Conservation (phyloP, 2,888 invertebrate species). For the Stegophylla sp. region DNA sequence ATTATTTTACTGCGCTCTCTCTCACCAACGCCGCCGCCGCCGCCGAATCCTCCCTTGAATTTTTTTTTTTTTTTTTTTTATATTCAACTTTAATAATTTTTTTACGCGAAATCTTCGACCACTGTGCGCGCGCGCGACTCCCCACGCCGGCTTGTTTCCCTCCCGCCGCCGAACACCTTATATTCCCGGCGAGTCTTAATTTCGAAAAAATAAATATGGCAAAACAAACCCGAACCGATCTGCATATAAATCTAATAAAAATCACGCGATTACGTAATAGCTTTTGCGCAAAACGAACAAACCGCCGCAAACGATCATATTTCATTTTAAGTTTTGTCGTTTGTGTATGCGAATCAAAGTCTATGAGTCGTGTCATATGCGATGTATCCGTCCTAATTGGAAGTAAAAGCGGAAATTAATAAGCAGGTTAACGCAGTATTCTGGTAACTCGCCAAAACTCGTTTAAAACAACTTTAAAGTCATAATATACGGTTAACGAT, state of each 20-base stretch:
- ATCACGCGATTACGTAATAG: background rate
- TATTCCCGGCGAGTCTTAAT: background rate
- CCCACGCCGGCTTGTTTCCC: background rate
- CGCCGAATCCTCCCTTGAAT: slow-evolving; percentile 20
- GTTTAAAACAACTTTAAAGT: slow-evolving; percentile 3
- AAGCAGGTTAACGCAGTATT: background rate
- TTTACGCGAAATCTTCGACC: slow-evolving; percentile 9
- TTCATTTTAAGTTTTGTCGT: background rate
- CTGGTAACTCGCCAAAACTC: background rate
- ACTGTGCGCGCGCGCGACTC: no score
- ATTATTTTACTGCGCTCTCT: slow-evolving; percentile 38
- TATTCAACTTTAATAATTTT: slow-evolving; percentile 49
- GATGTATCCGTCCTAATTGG: background rate
- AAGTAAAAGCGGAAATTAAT: slow-evolving; percentile 7
- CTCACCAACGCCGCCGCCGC: background rate
- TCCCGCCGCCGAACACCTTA: background rate
- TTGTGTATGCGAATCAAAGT: background rate
- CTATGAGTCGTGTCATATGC: background rate
- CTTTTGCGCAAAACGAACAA: background rate
- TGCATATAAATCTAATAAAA: background rate
- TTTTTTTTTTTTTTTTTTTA: slow-evolving; percentile 6
- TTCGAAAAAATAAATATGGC: background rate
- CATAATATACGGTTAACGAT: background rate
- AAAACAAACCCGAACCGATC: background rate
- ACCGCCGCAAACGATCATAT: background rate